These are phyloP conservation scores for Loxodonta africana DNA, from an alignment of 2,113 vertebrate genomes.

Conservation along the genomic window DNA sequence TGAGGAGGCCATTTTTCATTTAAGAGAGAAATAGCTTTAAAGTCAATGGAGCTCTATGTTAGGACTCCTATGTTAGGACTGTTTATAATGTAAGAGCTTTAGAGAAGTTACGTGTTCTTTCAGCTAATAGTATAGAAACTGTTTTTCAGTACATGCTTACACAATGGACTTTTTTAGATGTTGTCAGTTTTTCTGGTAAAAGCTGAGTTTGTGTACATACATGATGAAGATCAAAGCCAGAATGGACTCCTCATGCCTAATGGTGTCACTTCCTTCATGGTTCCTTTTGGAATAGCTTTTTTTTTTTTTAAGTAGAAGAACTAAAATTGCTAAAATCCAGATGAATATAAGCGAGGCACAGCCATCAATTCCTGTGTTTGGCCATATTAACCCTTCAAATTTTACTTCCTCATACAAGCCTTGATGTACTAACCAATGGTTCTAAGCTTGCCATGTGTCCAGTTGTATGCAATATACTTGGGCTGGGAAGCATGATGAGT, in stretches of 20 bases:
- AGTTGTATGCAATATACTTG: background rate
- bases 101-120: slow-evolving; percentile 1
- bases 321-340: background rate
- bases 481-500: background rate
- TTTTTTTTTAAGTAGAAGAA: background rate
- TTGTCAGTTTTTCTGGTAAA: background rate
- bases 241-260: background rate
- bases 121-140: background rate
- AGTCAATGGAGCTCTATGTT: background rate
- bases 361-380: background rate
- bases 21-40: slow-evolving; percentile 9
- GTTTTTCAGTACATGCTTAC: background rate
- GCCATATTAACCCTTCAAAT: background rate
- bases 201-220: background rate
- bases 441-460: background rate
- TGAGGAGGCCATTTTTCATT: background rate
- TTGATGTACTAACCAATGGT: background rate
- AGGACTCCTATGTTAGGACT: background rate
- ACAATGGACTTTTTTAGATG: background rate
- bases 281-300: background rate
- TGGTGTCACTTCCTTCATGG: background rate
- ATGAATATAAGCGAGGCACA: background rate
- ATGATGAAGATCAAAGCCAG: background rate
- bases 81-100: background rate
- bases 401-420: background rate